phyloP scores from a whole-genome alignment of 2,113 vertebrate genomes.

The Lagopus muta region DNA sequence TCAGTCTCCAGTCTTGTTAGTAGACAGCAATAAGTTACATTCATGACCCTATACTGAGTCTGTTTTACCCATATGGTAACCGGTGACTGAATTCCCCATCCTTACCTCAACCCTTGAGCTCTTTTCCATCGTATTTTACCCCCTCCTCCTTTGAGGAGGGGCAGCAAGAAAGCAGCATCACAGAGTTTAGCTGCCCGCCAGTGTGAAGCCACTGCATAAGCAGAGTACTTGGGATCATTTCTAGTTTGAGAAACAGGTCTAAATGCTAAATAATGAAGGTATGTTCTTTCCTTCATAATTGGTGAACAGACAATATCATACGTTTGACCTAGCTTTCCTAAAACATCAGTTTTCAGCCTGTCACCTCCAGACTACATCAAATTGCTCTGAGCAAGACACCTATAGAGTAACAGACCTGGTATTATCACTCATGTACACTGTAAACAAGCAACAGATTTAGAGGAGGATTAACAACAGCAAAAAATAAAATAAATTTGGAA shows the following conservation, averaged over 20 bases:
- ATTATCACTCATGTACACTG: neutral
- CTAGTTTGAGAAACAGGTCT: neutral
- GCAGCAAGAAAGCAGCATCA: neutral
- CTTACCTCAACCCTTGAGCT: neutral
- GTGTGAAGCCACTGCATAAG: neutral
- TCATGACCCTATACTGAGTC: neutral
- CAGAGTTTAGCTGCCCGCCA: neutral
- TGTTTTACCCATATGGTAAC: neutral
- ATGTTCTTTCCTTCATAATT: neutral
- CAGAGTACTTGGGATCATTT: neutral
- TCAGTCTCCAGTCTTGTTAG: neutral
- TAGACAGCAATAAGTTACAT: neutral
- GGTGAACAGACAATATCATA: neutral
- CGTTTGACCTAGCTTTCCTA: neutral
- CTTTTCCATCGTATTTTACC: neutral
- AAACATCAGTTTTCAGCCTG: neutral
- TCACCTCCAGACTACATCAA: neutral
- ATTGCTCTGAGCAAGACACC: neutral
- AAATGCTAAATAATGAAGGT: neutral
- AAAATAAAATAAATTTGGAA: neutral
- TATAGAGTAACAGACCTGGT: neutral
- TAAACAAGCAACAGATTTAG: neutral
- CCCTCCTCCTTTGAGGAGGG: neutral
- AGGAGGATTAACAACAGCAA: neutral
- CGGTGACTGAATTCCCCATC: neutral